Conservation (phyloP, 2,797 vertebrate species). For the Brotula barbata region DNA sequence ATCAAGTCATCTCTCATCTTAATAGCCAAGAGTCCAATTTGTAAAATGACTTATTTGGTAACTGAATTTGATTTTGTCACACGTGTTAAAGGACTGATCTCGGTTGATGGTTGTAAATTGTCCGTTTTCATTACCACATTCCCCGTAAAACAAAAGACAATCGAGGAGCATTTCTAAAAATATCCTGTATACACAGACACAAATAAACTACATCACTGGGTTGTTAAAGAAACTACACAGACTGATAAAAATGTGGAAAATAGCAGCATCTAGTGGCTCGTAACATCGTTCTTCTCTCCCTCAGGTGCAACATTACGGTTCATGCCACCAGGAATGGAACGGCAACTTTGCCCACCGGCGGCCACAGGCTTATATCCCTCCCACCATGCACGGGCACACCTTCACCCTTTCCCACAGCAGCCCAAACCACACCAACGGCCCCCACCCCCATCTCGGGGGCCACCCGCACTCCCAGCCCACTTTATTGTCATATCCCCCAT, state of each 20-base stretch:
- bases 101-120: slow-evolving; percentile 1
- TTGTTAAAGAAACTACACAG: background rate
- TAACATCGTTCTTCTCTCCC: slow-evolving; percentile 10
- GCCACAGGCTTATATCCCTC: slow-evolving; percentile 91
- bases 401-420: slow-evolving; percentile 94
- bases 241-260: slow-evolving; percentile 9
- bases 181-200: slow-evolving; percentile 4
- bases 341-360: slow-evolving; percentile 90
- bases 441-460: slow-evolving; percentile 84
- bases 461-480: slow-evolving; percentile 86
- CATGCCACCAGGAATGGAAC: slow-evolving; percentile 94
- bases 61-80: background rate
- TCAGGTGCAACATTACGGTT: slow-evolving; percentile 91
- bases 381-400: slow-evolving; percentile 84
- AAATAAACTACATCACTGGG: background rate
- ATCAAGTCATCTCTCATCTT: no score
- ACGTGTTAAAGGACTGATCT: no score
- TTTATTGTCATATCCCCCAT: slow-evolving; percentile 86
- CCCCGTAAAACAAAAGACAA: no score
- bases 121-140: no score
- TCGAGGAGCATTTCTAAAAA: no score
- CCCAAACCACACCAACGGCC: slow-evolving; percentile 84
- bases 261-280: slow-evolving; percentile 50
- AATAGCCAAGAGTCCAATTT: background rate
- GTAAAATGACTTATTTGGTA: background rate